Base-by-base conservation (phyloP, 2,113 vertebrate species). In the Syngnathus scovelli region DNA sequence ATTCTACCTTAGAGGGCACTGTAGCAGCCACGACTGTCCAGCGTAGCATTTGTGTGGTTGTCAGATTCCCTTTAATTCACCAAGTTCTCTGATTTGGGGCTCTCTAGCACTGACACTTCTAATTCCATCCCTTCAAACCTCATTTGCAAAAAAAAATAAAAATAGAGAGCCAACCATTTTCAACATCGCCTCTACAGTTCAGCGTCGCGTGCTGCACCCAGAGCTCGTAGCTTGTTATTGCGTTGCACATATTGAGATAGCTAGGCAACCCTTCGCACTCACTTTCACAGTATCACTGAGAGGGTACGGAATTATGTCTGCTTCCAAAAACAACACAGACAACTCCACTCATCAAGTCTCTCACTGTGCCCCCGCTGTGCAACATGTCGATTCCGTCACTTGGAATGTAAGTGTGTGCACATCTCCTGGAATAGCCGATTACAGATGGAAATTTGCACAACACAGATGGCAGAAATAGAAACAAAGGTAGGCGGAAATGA, bases 361-460 rank as follows among this genome's bases (percentile, higher is more conserved):
- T 37, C 27, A 33, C 64, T 15, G 70, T 59, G 2, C 27, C 60
- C 44, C 77, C 59, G 58, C 71, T 77, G 64, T 70, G 68, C 16
- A 54, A 67, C 46, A 10, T 62, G n/a, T 49, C 39, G 19, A 70
- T 69, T 72, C 59, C 81, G 56, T 79, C 61, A 64, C 56, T 66
- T 67, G 8, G 3, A 64, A 13, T 37, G 12, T 54, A 11, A 49
- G 51, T 39, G 64, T 51, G 58, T 74, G 66, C 76, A 52, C 58
- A 60, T 43, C 71, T 39, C 62, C 61, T 49, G 41, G 76, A 70
- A 78, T n/a, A 10, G 27, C 39, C 4, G 71, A 70, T 62, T 82
- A 66, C 81, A 82, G 80, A 79, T 64, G 75, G 68, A 78, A 51
- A 21, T 48, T 71, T 67, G 38, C 64, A 78, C 69, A 44, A 70